A percentile compares a stretch with the other conserved stretches of the same genome.
Evolutionary conservation across 2,797 vertebrate species (phyloP).

Genomic region (Pseudochromis fuscus): DNA sequence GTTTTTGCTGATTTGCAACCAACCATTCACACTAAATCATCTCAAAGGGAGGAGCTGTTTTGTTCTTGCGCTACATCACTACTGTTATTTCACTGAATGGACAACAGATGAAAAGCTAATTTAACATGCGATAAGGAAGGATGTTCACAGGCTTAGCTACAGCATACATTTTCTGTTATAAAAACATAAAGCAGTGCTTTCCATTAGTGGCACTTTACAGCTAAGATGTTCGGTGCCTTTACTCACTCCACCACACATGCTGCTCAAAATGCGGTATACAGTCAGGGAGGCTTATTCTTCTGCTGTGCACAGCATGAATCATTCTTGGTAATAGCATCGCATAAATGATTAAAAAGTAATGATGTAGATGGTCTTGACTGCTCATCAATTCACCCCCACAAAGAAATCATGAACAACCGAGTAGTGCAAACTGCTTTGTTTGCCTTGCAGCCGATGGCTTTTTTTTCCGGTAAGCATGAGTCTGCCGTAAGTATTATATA

Average conservation of each 20-base stretch:
- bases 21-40: constrained; percentile 45
- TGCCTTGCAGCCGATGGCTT: constrained; percentile 42
- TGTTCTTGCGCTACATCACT: constrained; percentile 24
- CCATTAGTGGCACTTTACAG: constrained; percentile 25
- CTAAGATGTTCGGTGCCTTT: constrained; percentile 14
- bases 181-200: constrained; percentile 22
- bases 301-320: constrained; percentile 50
- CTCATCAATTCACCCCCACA: constrained; percentile 60
- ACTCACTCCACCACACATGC: constrained; percentile 30
- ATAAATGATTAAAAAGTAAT: constrained; percentile 75
- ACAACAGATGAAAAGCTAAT: constrained; percentile 60
- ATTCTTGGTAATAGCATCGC: constrained; percentile 57
- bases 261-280: constrained; percentile 32
- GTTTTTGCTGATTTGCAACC: constrained; percentile 49
- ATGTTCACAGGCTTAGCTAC: constrained; percentile 17
- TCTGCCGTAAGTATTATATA: constrained; percentile 36
- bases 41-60: constrained; percentile 29
- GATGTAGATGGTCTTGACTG: constrained; percentile 57
- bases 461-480: constrained; percentile 45
- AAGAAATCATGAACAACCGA: constrained; percentile 55
- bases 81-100: constrained; percentile 28
- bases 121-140: constrained; percentile 44
- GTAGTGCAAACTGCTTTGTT: constrained; percentile 58
- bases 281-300: constrained; percentile 39
- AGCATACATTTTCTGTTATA: constrained; percentile 19